Conservation (phyloP, 2,113 vertebrate species). For the Rallus limicola region DNA sequence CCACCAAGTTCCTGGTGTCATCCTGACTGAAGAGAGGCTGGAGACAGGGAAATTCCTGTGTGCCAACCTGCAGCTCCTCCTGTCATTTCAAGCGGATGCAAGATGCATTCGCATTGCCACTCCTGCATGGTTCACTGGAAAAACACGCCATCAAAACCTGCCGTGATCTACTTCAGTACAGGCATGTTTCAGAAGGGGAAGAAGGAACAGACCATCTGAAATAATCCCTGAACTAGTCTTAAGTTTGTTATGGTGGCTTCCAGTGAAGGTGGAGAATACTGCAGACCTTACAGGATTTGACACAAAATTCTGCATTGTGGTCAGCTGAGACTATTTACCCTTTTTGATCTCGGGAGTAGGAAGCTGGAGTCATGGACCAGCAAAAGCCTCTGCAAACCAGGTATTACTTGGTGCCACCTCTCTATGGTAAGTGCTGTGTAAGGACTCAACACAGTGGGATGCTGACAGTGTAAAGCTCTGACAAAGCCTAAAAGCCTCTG, state of each 20-base stretch:
- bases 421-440: neutral
- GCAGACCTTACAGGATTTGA: neutral
- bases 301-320: neutral
- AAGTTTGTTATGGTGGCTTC: neutral
- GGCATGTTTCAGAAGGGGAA: accelerated
- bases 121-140: neutral
- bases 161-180: neutral
- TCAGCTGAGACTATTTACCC: neutral
- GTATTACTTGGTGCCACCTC: neutral
- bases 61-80: neutral
- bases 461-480: neutral
- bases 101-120: neutral
- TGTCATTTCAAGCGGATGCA: neutral
- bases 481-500: neutral
- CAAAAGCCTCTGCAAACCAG: neutral
- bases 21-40: neutral
- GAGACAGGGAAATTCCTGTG: neutral
- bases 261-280: neutral
- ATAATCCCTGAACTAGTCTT: neutral
- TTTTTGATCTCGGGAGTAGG: neutral
- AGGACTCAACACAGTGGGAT: neutral
- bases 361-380: neutral
- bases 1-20: neutral
- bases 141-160: neutral
- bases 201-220: neutral